These are phyloP conservation scores for Ashinkailepas kermadecensis DNA, from an alignment of 2,888 invertebrate species.

Conservation along the genomic window DNA sequence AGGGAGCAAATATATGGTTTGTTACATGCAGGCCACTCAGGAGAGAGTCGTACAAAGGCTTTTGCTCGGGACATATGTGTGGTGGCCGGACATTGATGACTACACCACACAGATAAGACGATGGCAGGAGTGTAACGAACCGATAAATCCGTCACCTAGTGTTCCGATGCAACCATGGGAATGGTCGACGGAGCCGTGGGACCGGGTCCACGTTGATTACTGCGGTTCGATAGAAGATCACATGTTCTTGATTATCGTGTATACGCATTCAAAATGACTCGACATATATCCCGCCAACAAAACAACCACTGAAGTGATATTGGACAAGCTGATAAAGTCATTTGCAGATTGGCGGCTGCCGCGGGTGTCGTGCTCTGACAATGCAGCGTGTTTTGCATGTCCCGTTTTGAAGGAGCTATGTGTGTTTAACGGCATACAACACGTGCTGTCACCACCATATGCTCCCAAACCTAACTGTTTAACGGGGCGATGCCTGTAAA, in stretches of 20 bases:
- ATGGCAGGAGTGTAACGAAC: too few species aligned
- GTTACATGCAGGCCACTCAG: too few species aligned
- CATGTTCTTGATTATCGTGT: background rate
- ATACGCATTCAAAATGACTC: background rate
- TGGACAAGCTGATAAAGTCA: background rate
- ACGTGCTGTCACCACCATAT: background rate
- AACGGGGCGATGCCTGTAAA: background rate
- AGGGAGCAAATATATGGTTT: too few species aligned
- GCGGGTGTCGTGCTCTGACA: background rate
- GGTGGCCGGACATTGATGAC: too few species aligned
- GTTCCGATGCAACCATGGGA: too few species aligned
- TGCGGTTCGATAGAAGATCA: background rate
- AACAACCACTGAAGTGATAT: background rate
- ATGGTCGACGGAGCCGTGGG: too few species aligned
- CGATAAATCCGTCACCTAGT: too few species aligned
- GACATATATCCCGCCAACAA: background rate
- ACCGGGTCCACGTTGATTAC: too few species aligned
- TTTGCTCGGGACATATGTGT: too few species aligned
- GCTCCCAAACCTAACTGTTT: background rate
- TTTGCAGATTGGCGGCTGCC: background rate
- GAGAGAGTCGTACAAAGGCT: too few species aligned
- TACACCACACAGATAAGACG: too few species aligned
- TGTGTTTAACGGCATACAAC: background rate
- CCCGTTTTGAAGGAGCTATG: background rate
- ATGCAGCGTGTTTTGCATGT: background rate